Conservation (phyloP, 2,797 vertebrate species). For the Parauchenoglanis punctatus region DNA sequence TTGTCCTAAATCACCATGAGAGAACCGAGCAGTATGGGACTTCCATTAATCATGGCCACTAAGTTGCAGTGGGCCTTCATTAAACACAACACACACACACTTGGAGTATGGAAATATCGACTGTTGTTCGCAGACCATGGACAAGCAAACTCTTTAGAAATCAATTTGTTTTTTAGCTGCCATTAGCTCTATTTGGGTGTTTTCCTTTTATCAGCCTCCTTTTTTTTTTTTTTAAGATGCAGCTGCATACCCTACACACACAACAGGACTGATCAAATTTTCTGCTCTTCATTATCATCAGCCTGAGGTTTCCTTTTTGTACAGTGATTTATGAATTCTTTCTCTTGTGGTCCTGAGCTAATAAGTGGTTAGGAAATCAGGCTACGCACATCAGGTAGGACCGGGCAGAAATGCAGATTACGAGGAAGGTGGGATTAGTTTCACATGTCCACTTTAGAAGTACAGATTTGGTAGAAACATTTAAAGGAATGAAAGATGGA, state of each 20-base stretch:
- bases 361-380: too few species aligned
- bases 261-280: background rate
- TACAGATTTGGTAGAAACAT: background rate
- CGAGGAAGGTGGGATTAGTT: too few species aligned
- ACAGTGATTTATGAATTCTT: background rate
- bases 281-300: background rate
- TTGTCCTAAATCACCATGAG: conserved; percentile 80
- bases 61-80: conserved; percentile 67
- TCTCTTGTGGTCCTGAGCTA: too few species aligned
- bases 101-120: background rate
- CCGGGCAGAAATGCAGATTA: background rate
- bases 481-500: background rate
- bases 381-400: background rate
- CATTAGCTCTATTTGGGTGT: background rate
- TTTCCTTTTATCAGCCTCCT: background rate
- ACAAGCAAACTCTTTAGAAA: background rate
- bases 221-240: background rate
- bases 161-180: conserved; percentile 24
- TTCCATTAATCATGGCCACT: conserved; percentile 80
- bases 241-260: background rate
- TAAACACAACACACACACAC: conserved; percentile 30
- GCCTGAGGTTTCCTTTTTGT: background rate
- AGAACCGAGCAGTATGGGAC: conserved; percentile 68
- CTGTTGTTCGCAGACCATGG: background rate
- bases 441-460: background rate